Conservation (phyloP, 1,140 invertebrate genomes). For the Atta cephalotes region DNA sequence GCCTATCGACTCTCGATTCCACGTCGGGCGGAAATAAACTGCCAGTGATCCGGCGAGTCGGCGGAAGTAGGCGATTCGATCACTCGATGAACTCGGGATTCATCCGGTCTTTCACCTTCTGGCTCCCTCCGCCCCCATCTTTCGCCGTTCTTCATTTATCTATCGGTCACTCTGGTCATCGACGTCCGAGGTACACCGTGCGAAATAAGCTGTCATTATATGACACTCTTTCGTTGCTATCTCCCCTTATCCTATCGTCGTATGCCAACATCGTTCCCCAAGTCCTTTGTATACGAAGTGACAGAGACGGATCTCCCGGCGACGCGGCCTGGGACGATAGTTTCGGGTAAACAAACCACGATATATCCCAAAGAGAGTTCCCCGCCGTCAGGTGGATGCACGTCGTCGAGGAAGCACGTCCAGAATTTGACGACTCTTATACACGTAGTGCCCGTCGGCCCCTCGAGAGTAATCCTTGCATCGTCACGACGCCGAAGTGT, state of each 20-base stretch:
- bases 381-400: constrained; percentile 6
- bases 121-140: no score
- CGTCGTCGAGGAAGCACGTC: constrained; percentile 35
- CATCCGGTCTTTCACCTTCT: neutral
- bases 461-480: constrained; percentile 17
- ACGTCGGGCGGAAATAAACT: constrained; percentile 75
- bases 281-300: constrained; percentile 56
- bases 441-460: neutral
- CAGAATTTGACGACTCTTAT: constrained; percentile 54
- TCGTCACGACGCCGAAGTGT: constrained; percentile 4
- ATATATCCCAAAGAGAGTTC: constrained; percentile 54
- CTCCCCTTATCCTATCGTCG: constrained; percentile 27
- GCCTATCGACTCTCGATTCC: constrained; percentile 60
- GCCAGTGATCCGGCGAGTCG: constrained; percentile 60
- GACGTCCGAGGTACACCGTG: constrained; percentile 18
- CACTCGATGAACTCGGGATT: constrained; percentile 12
- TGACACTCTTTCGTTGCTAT: constrained; percentile 26
- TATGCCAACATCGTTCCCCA: constrained; percentile 1
- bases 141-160: neutral
- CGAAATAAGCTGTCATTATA: constrained; percentile 65
- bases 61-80: constrained; percentile 47
- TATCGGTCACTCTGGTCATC: neutral
- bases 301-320: constrained; percentile 56
- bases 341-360: constrained; percentile 64
- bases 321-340: constrained; percentile 41